Conservation (phyloP, 2,113 vertebrate genomes). For the Mus musculus region DNA sequence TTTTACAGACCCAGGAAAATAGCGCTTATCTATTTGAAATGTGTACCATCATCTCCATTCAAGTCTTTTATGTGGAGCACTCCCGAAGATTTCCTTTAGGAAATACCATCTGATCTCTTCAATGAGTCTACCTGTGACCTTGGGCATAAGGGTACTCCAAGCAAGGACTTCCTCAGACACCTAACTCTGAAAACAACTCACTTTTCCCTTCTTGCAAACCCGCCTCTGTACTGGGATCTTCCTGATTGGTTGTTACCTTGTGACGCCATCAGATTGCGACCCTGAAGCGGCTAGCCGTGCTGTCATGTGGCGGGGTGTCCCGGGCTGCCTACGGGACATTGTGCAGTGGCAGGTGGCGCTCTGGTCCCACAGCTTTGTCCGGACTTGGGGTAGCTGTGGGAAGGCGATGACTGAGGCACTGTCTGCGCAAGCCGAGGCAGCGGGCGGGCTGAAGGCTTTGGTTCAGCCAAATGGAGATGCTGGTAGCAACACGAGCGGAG, state of each 20-base stretch:
- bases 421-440: not conserved
- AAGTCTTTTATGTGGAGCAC: not conserved
- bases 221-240: not conserved
- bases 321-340: rapidly evolving
- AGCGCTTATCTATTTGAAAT: not conserved
- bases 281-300: rapidly evolving
- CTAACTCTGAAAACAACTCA: rapidly evolving
- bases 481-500: not conserved
- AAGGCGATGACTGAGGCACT: slow-evolving; percentile 58
- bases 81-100: not conserved
- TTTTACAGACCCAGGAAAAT: not conserved
- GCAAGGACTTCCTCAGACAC: not conserved
- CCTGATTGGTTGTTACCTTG: slow-evolving; percentile 52
- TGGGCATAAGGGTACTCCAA: too few relatives aligned
- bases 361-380: not conserved
- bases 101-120: not conserved
- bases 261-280: slow-evolving; percentile 70
- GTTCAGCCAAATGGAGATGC: slow-evolving; percentile 60
- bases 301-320: not conserved
- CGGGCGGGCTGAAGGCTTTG: not conserved
- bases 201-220: not conserved
- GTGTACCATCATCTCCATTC: not conserved
- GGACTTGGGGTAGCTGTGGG: not conserved
- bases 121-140: not conserved
- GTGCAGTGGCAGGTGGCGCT: rapidly evolving